Base-by-base conservation (phyloP, 2,113 vertebrate species). In the Balaeniceps rex region DNA sequence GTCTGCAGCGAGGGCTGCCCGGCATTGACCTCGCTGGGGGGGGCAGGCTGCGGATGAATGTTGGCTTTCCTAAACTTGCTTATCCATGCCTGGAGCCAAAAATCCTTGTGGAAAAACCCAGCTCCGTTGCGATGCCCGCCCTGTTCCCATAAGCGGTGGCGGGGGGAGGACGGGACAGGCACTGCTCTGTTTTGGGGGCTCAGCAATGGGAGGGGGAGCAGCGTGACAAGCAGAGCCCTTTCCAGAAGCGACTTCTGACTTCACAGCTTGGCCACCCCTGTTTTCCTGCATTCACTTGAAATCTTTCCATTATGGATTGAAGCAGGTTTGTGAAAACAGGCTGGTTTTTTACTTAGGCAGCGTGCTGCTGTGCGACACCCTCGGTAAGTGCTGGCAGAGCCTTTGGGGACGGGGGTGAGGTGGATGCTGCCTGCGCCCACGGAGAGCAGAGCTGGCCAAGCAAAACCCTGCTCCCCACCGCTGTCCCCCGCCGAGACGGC, bases 81-180 rank as follows among this genome's bases (percentile, higher is more conserved):
- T n/a, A 36, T 58, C 83, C 47, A 0, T 28, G 42, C 23, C 60
- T 4, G 22, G 64, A 28, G 64, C 90, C 58, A 68, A 31, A 54
- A 80, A 75, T 23, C 51, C 78, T 10, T 11, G 57, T 94, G 92
- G 95, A 90, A 93, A 90, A 93, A 77, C 25, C 74, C 83, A 57
- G 57, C 63, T 36, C 19, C 1, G 5, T 19, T 7, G 58, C 1
- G 7, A 10, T 36, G 54, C 47, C 58, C 1, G 23, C 36, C 6
- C 11, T 8, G 74, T 46, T 83, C 64, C 81, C 51, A 5, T 12
- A 17, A 60, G 44, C 21, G 14, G 55, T 0, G 0, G 15, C 0
- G 7, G 17, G 25, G 55, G 81, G n/a, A 24, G 72, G 31, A 2
- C 1, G 28, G 74, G 61, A n/a, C n/a, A 65, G 64, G 70, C 38